Evolutionary conservation across 2,113 vertebrate genomes (phyloP).

Genomic region (Ariopsis seemanni): DNA sequence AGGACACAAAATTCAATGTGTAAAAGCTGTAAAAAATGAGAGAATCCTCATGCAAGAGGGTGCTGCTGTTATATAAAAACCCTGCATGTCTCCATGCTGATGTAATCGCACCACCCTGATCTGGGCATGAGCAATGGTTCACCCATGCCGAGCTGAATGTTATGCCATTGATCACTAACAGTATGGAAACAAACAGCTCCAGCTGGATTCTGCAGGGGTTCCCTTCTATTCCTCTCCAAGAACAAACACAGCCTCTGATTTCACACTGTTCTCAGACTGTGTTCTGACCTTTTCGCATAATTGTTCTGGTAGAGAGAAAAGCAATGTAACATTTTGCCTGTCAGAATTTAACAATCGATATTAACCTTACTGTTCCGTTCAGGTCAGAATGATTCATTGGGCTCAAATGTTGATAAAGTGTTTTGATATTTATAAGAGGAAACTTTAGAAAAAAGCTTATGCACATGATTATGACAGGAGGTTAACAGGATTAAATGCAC

Average conservation of each 20-base stretch:
- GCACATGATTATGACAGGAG: neutral
- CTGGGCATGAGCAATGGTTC: slow-evolving; percentile 5
- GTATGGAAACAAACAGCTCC: slow-evolving; percentile 35
- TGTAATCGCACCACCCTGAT: neutral
- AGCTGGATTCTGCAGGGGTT: slow-evolving; percentile 13
- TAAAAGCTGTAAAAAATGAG: neutral
- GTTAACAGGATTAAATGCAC: neutral
- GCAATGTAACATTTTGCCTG: neutral
- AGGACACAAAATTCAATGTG: neutral
- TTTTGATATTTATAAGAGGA: neutral
- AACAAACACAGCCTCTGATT: slow-evolving; percentile 16
- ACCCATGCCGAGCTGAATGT: slow-evolving; percentile 15
- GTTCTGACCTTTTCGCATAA: slow-evolving; percentile 32
- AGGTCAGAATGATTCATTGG: neutral
- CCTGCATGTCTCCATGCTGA: neutral
- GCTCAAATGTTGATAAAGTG: neutral
- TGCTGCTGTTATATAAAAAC: slow-evolving; percentile 10
- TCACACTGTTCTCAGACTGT: neutral
- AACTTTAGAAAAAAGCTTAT: neutral
- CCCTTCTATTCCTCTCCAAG: neutral
- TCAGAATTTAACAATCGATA: neutral
- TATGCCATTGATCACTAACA: slow-evolving; percentile 22
- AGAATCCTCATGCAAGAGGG: neutral
- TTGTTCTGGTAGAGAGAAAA: neutral
- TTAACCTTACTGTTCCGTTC: neutral